Conservation (phyloP, 2,888 invertebrate species). For the Orthonevra nobilis region DNA sequence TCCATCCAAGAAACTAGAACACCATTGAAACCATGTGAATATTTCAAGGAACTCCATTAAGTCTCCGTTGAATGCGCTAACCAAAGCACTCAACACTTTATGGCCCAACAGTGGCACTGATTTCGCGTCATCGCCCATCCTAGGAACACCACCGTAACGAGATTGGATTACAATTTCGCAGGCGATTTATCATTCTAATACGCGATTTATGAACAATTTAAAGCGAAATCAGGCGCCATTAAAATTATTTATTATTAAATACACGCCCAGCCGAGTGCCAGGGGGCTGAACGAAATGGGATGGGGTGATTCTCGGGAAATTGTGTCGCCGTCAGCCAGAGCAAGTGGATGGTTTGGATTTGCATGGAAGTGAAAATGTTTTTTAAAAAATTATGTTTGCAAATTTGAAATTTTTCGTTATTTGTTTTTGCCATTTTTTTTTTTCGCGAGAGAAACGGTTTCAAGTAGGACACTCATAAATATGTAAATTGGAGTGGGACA, state of each 20-base stretch:
- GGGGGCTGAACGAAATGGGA: not conserved
- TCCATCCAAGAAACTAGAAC: conserved; percentile 74
- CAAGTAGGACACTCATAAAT: conserved; percentile 59
- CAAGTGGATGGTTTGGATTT: not conserved
- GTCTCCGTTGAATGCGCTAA: conserved; percentile 5
- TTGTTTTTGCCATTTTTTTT: too few species aligned
- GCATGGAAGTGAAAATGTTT: conserved; percentile 25
- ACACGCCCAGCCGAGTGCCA: conserved; percentile 54
- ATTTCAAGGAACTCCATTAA: conserved; percentile 49
- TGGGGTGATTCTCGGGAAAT: conserved; percentile 9
- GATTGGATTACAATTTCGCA: conserved; percentile 74
- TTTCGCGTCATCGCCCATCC: conserved; percentile 14
- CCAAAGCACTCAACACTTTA: not conserved
- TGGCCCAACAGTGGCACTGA: conserved; percentile 45
- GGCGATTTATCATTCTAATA: conserved; percentile 79
- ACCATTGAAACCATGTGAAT: conserved; percentile 42
- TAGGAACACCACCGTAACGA: conserved; percentile 33
- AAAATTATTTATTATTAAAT: conserved; percentile 75
- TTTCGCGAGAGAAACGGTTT: conserved; percentile 38
- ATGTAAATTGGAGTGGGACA: conserved; percentile 50
- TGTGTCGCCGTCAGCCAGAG: not conserved
- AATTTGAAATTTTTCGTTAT: conserved; percentile 48
- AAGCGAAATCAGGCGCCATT: conserved; percentile 74
- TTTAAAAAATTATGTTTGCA: conserved; percentile 52
- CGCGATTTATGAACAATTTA: conserved; percentile 76